Evolutionary conservation across 2,888 invertebrate species (phyloP).

Genomic region (Lithophane ornitopus): DNA sequence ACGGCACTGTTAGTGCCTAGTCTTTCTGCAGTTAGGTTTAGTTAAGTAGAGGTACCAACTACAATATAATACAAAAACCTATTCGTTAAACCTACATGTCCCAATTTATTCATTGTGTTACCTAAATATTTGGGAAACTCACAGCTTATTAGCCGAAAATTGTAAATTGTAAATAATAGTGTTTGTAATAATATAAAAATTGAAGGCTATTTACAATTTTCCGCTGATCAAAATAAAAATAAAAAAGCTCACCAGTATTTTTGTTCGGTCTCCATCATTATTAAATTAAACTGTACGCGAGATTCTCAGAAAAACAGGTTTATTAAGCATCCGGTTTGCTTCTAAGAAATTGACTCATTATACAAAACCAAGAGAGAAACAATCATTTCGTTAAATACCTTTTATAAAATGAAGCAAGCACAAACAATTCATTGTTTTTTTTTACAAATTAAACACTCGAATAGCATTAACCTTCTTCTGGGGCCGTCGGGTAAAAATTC

Average conservation of each 20-base stretch:
- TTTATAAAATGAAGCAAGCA: not conserved
- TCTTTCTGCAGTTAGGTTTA: not conserved
- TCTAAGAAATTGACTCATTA: conserved; percentile 33
- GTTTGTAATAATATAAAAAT: not conserved
- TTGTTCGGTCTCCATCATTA: not conserved
- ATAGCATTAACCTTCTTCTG: not conserved
- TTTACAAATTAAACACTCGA: not conserved
- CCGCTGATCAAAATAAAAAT: no score
- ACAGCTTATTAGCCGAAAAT: no score
- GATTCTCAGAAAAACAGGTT: conserved; percentile 28
- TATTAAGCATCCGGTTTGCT: conserved; percentile 36
- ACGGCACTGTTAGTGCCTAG: not conserved
- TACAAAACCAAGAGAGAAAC: not conserved
- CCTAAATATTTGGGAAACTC: not conserved
- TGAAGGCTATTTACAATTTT: no score
- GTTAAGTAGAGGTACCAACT: no score
- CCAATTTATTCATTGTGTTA: not conserved
- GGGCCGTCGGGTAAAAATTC: not conserved
- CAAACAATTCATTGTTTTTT: not conserved
- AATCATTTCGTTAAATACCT: not conserved
- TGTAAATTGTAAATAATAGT: no score
- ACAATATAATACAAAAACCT: not conserved
- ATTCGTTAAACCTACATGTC: not conserved
- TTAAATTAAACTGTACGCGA: not conserved
- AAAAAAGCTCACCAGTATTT: not conserved